Base-by-base conservation (phyloP, 2,113 vertebrate species). In the Lota lota region DNA sequence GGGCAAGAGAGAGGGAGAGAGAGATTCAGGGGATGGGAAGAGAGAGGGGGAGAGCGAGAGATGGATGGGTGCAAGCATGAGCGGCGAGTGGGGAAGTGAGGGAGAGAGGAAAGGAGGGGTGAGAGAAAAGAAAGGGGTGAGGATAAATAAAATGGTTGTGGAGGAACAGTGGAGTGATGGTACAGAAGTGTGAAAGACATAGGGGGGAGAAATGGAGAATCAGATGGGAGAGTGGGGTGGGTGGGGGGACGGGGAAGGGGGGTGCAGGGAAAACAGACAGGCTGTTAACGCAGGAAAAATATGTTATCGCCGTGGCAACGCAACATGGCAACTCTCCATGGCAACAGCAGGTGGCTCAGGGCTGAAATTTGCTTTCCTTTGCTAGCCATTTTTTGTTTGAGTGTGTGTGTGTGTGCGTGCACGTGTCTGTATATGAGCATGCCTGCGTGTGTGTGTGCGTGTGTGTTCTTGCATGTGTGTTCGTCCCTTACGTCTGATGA, bases 251-350 rank as follows among this genome's bases (percentile, higher is more conserved):
- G 66, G 70, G 63, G 74, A 59, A 69, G 28, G 72, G 74, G 75
- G 72, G 69, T 67, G 66, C 72, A 76, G 80, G 83, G 77, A 90
- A 90, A 92, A 94, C 91, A 90, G 93, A 91, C 91, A 94, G 93
- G 90, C 93, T 92, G 91, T 92, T 92, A 94, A 92, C 88, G 88
- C 91, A 86, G 89, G 85, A 91, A 92, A 90, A 92, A 91, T 92
- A 93, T 86, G 87, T 91, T 88, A 94, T 95, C 91, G 90, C 94
- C 93, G 86, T 90, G 94, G 94, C 87, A 93, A 95, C 93, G 87
- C 90, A 88, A 85, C 81, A 86, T 89, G 88, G 88, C 90, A 91
- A 91, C 86, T 93, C 90, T 82, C 89, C 93, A 86, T 91, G 81
- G 93, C 91, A 89, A 88, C 92, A 90, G 92, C 91, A 80, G 91